These are phyloP conservation scores for Dendroctonus ponderosae DNA, from an alignment of 1,140 invertebrate species.

Conservation along the genomic window DNA sequence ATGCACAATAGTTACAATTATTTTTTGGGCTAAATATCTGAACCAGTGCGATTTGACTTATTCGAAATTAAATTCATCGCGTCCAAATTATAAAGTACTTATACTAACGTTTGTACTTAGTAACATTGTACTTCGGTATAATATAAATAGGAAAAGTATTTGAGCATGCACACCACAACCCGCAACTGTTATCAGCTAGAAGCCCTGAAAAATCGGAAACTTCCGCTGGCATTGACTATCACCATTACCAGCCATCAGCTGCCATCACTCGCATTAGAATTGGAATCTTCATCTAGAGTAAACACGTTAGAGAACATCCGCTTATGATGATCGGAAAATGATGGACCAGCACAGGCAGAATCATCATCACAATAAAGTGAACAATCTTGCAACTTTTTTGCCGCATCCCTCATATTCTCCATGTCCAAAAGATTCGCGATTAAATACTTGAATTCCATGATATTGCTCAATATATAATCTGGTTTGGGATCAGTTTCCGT, in stretches of 20 bases:
- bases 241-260: constrained; percentile 29
- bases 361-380: not conserved
- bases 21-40: too few relatives aligned
- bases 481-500: constrained; percentile 34
- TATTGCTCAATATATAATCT: constrained; percentile 43
- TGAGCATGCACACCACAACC: too few relatives aligned
- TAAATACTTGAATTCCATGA: constrained; percentile 42
- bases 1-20: too few relatives aligned
- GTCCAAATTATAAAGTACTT: too few relatives aligned
- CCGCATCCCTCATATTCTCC: constrained; percentile 13
- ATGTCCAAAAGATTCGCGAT: constrained; percentile 24
- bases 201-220: too few relatives aligned
- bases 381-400: not conserved
- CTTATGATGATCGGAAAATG: constrained; percentile 1
- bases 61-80: too few relatives aligned
- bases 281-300: constrained; percentile 39
- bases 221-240: not conserved
- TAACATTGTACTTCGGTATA: too few relatives aligned
- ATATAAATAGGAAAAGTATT: too few relatives aligned
- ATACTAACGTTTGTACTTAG: too few relatives aligned
- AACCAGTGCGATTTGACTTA: too few relatives aligned
- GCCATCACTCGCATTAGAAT: constrained; percentile 47
- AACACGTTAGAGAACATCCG: constrained; percentile 9
- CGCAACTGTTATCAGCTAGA: too few relatives aligned
- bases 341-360: not conserved